Evolutionary conservation across 2,113 vertebrate genomes (phyloP).

Genomic region (Mesocricetus auratus): DNA sequence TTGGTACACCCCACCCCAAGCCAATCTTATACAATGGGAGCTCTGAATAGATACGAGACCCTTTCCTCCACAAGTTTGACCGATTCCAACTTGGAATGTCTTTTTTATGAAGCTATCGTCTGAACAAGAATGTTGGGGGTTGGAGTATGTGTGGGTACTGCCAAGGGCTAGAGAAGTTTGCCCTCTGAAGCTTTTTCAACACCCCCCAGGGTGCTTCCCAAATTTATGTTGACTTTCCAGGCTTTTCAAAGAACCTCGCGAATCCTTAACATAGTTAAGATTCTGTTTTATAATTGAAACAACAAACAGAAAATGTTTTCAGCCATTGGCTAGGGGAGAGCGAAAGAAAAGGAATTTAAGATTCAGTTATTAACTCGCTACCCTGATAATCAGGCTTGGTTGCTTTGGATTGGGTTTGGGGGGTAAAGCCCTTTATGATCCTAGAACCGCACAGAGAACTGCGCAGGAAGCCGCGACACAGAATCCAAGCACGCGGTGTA

Average conservation of each 20-base stretch:
- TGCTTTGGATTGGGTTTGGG: neutral
- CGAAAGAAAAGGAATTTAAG: neutral
- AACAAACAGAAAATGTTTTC: neutral
- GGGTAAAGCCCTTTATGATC: neutral
- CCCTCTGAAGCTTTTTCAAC: neutral
- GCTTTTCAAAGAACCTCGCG: neutral
- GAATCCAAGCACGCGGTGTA: neutral
- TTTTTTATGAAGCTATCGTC: neutral
- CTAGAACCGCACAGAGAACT: neutral
- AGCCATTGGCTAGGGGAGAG: neutral
- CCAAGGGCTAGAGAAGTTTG: neutral
- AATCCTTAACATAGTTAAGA: neutral
- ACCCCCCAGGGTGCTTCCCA: neutral
- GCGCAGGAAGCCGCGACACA: neutral
- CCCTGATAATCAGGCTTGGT: neutral
- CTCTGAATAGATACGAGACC: neutral
- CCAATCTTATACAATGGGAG: neutral
- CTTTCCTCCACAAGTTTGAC: neutral
- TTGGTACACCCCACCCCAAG: too few species aligned
- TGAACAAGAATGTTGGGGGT: neutral
- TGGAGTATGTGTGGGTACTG: neutral
- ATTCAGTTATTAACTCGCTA: neutral
- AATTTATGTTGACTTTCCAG: neutral
- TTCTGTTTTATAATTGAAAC: neutral
- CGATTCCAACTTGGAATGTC: neutral